Percentiles rank a stretch among this genome's conserved stretches.
These are phyloP conservation scores for Limnodromus scolopaceus DNA, from an alignment of 2,797 vertebrate genomes.

Conservation along the genomic window DNA sequence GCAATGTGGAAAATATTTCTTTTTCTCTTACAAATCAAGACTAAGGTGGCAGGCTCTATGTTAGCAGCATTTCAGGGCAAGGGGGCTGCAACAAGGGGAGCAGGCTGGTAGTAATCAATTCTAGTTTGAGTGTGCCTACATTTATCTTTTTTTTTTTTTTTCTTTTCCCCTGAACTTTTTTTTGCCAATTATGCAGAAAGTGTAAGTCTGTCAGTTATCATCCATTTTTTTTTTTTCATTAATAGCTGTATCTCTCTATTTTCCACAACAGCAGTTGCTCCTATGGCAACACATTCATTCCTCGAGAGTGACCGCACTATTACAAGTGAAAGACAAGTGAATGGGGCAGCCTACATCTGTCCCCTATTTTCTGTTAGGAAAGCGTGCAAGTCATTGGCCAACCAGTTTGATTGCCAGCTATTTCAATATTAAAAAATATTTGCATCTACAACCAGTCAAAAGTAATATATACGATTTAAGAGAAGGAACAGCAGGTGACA, in stretches of 20 bases:
- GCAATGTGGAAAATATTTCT: neutral
- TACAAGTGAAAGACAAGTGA: neutral
- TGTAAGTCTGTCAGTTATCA: neutral
- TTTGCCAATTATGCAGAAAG: neutral
- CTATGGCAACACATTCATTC: slow-evolving; percentile 30
- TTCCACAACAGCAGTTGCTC: slow-evolving; percentile 20
- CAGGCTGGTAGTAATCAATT: neutral
- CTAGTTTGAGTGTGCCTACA: neutral
- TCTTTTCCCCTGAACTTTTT: neutral
- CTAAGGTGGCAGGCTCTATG: neutral
- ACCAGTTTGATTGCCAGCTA: neutral
- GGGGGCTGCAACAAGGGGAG: neutral
- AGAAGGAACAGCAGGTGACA: neutral
- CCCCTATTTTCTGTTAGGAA: neutral
- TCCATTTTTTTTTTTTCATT: slow-evolving; percentile 6
- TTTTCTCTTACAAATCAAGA: neutral
- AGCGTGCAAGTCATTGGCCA: neutral
- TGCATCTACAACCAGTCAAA: slow-evolving; percentile 3
- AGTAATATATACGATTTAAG: neutral
- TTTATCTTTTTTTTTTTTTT: neutral
- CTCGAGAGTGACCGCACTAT: neutral
- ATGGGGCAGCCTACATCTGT: slow-evolving; percentile 16
- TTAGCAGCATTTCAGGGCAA: neutral
- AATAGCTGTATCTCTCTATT: slow-evolving; percentile 17
- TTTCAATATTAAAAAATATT: slow-evolving; percentile 21